Evolutionary conservation across 2,113 vertebrate genomes (phyloP).

Genomic region (Cranoglanis bouderius): DNA sequence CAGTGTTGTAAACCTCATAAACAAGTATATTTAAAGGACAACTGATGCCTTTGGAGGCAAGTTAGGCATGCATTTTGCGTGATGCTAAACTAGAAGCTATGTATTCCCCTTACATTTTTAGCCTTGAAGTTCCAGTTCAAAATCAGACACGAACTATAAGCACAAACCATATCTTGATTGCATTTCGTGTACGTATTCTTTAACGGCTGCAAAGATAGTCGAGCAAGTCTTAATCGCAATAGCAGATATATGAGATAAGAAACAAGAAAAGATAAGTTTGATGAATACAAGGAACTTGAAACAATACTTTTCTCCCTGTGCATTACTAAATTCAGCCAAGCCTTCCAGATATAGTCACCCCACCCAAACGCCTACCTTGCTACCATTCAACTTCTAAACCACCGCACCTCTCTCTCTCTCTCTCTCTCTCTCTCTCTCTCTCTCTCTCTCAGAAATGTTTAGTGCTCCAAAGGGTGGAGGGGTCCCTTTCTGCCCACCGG

Average conservation of each 20-base stretch:
- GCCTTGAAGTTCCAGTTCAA: background rate
- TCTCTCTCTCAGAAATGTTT: conserved; percentile 63
- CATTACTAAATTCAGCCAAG: conserved; percentile 66
- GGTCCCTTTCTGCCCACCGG: conserved; percentile 72
- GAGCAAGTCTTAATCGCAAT: background rate
- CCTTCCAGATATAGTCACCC: conserved; percentile 75
- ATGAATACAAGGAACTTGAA: conserved; percentile 26
- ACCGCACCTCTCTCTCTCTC: conserved; percentile 38
- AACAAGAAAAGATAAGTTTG: background rate
- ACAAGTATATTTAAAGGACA: background rate
- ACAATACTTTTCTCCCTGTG: conserved; percentile 41
- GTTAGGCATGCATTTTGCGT: background rate
- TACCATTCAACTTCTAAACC: conserved; percentile 66
- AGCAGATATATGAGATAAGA: background rate
- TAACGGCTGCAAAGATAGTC: background rate
- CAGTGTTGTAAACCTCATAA: background rate
- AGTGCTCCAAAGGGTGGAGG: conserved; percentile 66
- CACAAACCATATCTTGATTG: background rate
- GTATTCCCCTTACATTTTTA: background rate
- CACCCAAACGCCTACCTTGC: conserved; percentile 72
- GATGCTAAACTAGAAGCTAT: background rate
- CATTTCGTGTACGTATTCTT: background rate
- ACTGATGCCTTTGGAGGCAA: background rate
- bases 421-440: conserved; percentile 47
- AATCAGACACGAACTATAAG: background rate